Conservation (phyloP, 1,140 invertebrate species). For the Aphidius ervi region DNA sequence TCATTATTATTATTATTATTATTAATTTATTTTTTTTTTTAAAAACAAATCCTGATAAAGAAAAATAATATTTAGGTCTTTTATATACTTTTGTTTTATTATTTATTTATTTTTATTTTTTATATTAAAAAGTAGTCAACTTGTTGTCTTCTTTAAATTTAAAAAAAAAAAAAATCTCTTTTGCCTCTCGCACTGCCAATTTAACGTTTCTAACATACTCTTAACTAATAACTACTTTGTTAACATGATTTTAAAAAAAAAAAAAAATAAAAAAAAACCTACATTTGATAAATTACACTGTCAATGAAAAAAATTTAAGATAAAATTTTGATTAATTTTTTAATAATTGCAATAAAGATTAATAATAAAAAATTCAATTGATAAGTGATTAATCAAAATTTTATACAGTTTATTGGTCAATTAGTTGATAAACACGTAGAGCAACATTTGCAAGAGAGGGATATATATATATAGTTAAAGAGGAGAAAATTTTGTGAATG, state of each 20-base stretch:
- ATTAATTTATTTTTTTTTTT: too few species aligned
- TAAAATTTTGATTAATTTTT: not conserved
- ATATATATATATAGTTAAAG: too few species aligned
- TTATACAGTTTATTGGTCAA: conserved; percentile 51
- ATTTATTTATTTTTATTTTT: not conserved
- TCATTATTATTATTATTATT: too few species aligned
- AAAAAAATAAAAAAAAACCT: conserved; percentile 27
- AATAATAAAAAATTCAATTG: conserved; percentile 35
- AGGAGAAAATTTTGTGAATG: too few species aligned
- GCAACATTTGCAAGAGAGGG: conserved; percentile 27
- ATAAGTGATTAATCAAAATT: conserved; percentile 49
- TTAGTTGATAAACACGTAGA: conserved; percentile 52
- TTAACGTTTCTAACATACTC: conserved; percentile 22
- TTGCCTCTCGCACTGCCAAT: conserved; percentile 26
- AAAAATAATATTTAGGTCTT: too few species aligned
- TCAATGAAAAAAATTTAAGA: not conserved
- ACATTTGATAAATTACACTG: not conserved
- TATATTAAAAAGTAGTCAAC: too few species aligned
- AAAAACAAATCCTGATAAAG: not conserved
- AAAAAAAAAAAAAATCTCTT: conserved; percentile 11
- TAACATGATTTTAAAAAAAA: conserved; percentile 28
- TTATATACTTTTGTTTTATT: not conserved
- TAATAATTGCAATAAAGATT: too few species aligned
- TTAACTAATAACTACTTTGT: conserved; percentile 17
- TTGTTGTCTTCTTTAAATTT: too few species aligned